Evolutionary conservation across 2,113 vertebrate genomes (phyloP).

Genomic region (Corythaixoides concolor): DNA sequence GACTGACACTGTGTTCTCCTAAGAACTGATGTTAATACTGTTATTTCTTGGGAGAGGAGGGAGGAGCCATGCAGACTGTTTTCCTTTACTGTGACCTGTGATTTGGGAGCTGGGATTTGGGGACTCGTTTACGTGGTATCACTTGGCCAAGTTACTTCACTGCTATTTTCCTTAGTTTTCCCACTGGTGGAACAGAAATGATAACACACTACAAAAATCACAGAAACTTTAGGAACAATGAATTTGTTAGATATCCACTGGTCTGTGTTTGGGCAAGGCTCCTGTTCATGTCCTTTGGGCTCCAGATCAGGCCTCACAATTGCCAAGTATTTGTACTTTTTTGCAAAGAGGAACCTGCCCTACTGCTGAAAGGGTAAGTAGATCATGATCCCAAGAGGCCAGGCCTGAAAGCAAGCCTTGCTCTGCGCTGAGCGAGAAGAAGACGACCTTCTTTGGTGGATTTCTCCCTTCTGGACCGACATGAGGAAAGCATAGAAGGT

Average conservation of each 20-base stretch:
- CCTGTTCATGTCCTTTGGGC: neutral
- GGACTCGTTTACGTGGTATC: neutral
- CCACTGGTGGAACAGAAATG: neutral
- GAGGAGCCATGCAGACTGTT: neutral
- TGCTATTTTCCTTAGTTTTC: neutral
- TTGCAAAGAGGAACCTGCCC: neutral
- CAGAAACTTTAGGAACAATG: neutral
- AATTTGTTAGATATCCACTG: neutral
- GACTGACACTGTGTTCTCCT: neutral
- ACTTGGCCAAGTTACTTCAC: neutral
- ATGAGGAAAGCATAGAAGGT: neutral
- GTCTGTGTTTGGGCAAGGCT: neutral
- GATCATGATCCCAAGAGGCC: neutral
- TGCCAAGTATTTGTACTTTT: neutral
- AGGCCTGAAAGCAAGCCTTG: neutral
- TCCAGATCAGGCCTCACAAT: neutral
- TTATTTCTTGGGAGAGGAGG: neutral
- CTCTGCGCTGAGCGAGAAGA: neutral
- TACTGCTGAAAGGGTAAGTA: neutral
- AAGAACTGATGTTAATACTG: neutral
- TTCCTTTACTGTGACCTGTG: neutral
- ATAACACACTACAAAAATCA: neutral
- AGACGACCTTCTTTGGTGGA: neutral
- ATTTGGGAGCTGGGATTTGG: neutral
- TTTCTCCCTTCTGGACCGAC: neutral